A percentile compares a stretch with the other conserved stretches of the same genome.
Evolutionary conservation across 2,797 vertebrate species (phyloP).

Genomic region (Acanthurus leucopareius): DNA sequence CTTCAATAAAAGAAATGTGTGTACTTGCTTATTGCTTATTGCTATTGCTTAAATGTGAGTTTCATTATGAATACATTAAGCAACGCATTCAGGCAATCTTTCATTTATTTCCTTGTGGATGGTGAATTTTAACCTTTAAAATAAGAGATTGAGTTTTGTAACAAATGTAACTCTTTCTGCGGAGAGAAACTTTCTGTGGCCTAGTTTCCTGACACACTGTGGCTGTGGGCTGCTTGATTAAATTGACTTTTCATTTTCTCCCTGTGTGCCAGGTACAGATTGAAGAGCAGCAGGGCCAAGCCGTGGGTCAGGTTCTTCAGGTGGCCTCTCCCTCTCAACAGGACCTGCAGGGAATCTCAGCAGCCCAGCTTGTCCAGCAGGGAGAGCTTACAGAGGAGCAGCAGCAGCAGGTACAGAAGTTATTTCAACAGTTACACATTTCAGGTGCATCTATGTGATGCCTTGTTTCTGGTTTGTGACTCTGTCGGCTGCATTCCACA

Average conservation of each 20-base stretch:
- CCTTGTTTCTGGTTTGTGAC: slow-evolving; percentile 21
- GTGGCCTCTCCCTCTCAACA: slow-evolving; percentile 92
- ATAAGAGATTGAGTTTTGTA: background rate
- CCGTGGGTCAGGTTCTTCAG: slow-evolving; percentile 93
- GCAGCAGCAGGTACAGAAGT: slow-evolving; percentile 90
- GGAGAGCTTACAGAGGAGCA: slow-evolving; percentile 97
- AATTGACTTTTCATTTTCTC: background rate
- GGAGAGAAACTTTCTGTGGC: background rate
- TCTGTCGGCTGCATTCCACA: slow-evolving; percentile 47
- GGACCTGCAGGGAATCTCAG: slow-evolving; percentile 91
- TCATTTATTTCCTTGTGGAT: background rate
- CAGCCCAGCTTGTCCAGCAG: slow-evolving; percentile 92
- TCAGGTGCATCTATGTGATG: background rate
- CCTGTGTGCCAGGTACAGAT: slow-evolving; percentile 89
- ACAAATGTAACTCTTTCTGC: background rate
- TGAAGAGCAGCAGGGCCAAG: slow-evolving; percentile 91
- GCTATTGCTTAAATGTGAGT: background rate
- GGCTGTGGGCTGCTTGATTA: background rate
- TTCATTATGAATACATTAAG: background rate
- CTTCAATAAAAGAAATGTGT: background rate
- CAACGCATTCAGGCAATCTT: background rate
- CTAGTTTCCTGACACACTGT: too few relatives aligned
- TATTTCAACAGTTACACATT: background rate
- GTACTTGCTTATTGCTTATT: too few relatives aligned
- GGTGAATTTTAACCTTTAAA: background rate